phyloP scores from a whole-genome alignment of 2,113 vertebrate genomes.

The Pelecanus crispus region DNA sequence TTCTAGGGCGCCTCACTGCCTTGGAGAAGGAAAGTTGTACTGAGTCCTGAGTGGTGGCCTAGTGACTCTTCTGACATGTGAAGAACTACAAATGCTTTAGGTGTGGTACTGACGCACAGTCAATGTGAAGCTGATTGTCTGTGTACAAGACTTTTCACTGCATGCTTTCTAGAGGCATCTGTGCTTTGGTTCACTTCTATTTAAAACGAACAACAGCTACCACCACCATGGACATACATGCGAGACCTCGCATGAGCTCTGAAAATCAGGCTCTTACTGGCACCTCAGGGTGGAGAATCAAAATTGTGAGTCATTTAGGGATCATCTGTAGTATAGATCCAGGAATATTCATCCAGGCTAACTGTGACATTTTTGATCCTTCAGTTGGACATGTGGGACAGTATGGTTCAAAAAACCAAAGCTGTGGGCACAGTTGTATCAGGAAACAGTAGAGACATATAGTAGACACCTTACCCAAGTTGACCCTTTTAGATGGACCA shows the following conservation, averaged over 20 bases:
- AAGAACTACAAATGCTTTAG: neutral
- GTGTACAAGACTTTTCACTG: neutral
- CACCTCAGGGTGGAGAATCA: neutral
- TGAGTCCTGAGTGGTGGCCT: neutral
- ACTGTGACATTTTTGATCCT: neutral
- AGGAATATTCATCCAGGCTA: neutral
- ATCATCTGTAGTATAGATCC: neutral
- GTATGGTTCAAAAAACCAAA: neutral
- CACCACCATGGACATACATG: neutral
- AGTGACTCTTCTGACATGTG: neutral
- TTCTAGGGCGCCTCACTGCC: neutral
- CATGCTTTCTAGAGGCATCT: neutral
- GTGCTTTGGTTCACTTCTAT: neutral
- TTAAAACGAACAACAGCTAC: neutral
- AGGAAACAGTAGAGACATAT: neutral
- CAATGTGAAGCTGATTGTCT: neutral
- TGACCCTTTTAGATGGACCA: neutral
- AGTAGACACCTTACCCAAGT: neutral
- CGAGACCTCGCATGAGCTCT: neutral
- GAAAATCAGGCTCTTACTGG: neutral
- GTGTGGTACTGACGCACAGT: neutral
- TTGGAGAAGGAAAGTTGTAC: neutral
- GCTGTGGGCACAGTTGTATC: rapidly evolving
- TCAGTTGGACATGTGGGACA: neutral
- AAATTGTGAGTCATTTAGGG: neutral